Percentiles rank a stretch among this genome's conserved stretches.
These are phyloP conservation scores for Capricornis sumatraensis DNA, from an alignment of 2,113 vertebrate genomes.

Conservation along the genomic window DNA sequence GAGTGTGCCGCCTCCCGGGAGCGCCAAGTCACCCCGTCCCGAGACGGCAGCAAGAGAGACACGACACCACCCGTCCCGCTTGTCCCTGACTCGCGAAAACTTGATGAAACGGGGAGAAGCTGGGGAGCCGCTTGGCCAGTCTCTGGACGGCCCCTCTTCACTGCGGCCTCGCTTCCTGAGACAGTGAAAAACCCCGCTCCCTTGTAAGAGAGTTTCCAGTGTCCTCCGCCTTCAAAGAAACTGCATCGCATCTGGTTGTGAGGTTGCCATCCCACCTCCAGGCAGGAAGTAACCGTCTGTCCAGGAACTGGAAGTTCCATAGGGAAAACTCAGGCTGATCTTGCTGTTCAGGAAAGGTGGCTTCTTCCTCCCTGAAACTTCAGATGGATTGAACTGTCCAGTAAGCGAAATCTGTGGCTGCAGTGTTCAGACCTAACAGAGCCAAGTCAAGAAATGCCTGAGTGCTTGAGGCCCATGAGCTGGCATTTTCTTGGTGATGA, in stretches of 20 bases:
- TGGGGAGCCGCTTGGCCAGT: background rate
- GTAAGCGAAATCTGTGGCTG: background rate
- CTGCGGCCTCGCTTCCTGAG: background rate
- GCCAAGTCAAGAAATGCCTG: background rate
- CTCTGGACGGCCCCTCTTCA: background rate
- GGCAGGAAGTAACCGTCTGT: background rate
- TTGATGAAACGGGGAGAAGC: background rate
- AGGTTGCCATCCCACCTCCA: accelerated
- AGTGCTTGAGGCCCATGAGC: background rate
- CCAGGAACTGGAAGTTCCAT: background rate
- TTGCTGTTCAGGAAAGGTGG: background rate
- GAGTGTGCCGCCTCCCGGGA: accelerated
- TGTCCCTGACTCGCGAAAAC: background rate
- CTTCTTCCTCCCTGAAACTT: background rate
- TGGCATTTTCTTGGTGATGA: background rate
- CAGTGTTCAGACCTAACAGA: background rate
- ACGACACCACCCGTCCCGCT: background rate
- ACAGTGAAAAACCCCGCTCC: background rate
- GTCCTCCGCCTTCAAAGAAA: too few species aligned
- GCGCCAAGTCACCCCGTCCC: background rate
- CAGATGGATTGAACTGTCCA: background rate
- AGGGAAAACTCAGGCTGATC: background rate
- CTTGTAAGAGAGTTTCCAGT: background rate
- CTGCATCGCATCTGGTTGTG: background rate
- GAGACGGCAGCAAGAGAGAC: background rate